A percentile compares a stretch with the other conserved stretches of the same genome.
These are phyloP conservation scores for Plecotus auritus DNA, from an alignment of 2,113 vertebrate genomes.

Conservation along the genomic window DNA sequence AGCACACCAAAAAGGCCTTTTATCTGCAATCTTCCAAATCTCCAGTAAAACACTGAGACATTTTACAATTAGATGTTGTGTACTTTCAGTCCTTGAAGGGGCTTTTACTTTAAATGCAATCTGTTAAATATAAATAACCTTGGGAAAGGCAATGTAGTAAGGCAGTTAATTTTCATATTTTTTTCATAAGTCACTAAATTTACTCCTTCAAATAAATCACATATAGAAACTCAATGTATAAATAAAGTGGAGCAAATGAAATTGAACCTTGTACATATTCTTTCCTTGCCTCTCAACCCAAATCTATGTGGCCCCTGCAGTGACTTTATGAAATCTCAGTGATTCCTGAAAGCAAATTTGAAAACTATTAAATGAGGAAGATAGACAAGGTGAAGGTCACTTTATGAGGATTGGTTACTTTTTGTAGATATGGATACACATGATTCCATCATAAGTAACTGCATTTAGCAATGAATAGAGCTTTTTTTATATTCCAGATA, in stretches of 20 bases:
- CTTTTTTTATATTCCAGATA: neutral
- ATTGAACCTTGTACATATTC: neutral
- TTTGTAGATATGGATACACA: neutral
- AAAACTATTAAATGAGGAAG: neutral
- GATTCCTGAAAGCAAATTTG: neutral
- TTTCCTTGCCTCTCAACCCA: neutral
- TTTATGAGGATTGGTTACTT: neutral
- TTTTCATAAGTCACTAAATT: neutral
- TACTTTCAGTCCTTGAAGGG: neutral
- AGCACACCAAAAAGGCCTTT: neutral
- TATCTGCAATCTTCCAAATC: neutral
- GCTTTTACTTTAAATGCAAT: neutral
- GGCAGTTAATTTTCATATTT: neutral
- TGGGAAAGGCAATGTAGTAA: neutral
- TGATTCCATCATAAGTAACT: neutral
- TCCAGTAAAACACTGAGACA: neutral
- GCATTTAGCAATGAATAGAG: neutral
- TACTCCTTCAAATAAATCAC: neutral
- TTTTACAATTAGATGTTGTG: neutral
- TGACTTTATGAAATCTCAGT: neutral
- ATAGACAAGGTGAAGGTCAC: neutral
- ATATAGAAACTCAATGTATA: neutral
- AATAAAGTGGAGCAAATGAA: neutral
- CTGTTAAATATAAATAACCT: slow-evolving; percentile 14
- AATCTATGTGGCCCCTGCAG: neutral